Evolutionary conservation across 2,888 invertebrate species (phyloP).

Genomic region (Chorisops tibialis): DNA sequence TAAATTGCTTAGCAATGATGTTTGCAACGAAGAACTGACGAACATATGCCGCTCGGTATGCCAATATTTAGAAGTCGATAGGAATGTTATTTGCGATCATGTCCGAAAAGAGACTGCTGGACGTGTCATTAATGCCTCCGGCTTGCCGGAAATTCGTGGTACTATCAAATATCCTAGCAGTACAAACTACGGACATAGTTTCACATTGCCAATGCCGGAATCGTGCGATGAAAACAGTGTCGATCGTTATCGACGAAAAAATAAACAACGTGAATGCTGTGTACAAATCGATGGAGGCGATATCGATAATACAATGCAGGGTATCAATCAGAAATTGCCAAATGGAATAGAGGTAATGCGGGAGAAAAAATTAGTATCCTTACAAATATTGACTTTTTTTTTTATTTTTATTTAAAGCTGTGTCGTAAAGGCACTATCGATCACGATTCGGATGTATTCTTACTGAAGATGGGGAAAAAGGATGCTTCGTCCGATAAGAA

Average conservation of each 20-base stretch:
- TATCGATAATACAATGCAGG: conserved; percentile 44
- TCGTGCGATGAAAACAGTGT: conserved; percentile 39
- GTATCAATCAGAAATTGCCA: conserved; percentile 35
- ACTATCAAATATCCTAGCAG: conserved; percentile 49
- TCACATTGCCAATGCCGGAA: background rate
- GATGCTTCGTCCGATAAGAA: conserved; percentile 68
- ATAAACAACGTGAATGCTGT: conserved; percentile 40
- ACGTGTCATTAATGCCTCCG: conserved; percentile 35
- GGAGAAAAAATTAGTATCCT: background rate
- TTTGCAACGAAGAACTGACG: background rate
- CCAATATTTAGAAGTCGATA: conserved; percentile 8
- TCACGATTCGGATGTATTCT: conserved; percentile 68
- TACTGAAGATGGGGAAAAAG: conserved; percentile 72
- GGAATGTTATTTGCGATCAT: conserved; percentile 19
- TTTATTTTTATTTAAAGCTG: conserved; percentile 38
- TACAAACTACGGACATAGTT: conserved; percentile 6
- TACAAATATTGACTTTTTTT: background rate
- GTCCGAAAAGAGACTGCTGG: conserved; percentile 31
- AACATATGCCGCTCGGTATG: background rate
- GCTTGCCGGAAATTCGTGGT: conserved; percentile 40
- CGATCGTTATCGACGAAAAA: conserved; percentile 39
- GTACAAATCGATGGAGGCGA: conserved; percentile 47
- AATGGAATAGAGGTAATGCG: conserved; percentile 48
- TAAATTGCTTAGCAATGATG: conserved; percentile 1
- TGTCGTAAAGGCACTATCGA: conserved; percentile 54